Evolutionary conservation across 64 coral and sea anemone species (phyloP).

Genomic region (Stichodactyla mertensii): DNA sequence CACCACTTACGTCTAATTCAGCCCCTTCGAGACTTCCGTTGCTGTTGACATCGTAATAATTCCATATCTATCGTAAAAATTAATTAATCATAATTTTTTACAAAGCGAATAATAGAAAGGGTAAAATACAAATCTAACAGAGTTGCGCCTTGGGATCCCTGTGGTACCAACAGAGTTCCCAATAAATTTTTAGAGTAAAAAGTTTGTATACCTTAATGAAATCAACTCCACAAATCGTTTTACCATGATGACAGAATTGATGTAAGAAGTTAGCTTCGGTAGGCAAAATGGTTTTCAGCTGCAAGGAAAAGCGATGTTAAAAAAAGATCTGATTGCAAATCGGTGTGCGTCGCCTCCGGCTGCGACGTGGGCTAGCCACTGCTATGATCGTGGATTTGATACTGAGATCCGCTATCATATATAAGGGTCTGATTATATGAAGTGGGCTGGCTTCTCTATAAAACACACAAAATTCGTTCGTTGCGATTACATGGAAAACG

Average conservation of each 20-base stretch:
- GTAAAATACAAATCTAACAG: too few species aligned
- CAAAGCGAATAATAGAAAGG: background rate
- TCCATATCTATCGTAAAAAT: conserved; percentile 19
- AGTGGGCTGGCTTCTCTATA: too few species aligned
- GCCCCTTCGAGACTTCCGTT: background rate
- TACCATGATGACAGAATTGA: conserved; percentile 6
- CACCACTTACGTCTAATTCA: conserved; percentile 9
- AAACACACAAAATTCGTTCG: too few species aligned
- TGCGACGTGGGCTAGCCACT: too few species aligned
- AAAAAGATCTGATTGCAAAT: background rate
- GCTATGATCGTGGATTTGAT: too few species aligned
- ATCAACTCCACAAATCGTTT: conserved; percentile 4
- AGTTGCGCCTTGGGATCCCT: background rate
- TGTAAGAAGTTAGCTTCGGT: conserved; percentile 1
- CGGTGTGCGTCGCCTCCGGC: too few species aligned
- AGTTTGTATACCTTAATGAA: conserved; percentile 5
- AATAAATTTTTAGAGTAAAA: background rate
- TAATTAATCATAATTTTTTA: background rate
- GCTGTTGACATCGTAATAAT: conserved; percentile 6
- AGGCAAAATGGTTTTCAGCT: conserved; percentile 8
- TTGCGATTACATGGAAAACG: too few species aligned
- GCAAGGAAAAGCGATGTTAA: background rate
- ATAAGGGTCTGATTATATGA: too few species aligned
- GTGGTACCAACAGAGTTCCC: background rate
- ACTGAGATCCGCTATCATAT: too few species aligned